Base-by-base conservation (phyloP, 2,113 vertebrate species). In the Alethe diademata region DNA sequence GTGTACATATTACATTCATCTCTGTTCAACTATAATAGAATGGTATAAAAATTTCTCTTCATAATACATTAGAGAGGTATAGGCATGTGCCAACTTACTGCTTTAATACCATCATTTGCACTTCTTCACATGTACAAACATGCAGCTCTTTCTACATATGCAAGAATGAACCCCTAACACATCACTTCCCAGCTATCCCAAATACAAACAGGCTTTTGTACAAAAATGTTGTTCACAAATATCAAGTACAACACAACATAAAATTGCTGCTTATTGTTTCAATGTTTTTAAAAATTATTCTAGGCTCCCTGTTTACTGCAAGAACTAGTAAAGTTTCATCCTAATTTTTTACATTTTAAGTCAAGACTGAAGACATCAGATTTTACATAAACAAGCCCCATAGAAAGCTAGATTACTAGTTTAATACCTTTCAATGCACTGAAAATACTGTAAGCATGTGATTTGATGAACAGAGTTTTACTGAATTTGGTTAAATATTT, bases 401-500 rank as follows among this genome's bases (percentile, higher is more conserved):
- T 0, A 64, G 40, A 47, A 85, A 82, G 18, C 25, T 45, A 36
- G 25, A 45, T 18, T 50, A 61, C 19, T 26, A 65, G 22, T 74
- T 84, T 83, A 80, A 95, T 93, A 64, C 69, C 81, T 96, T 95
- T 92, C 91, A 74, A 65, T 72, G 36, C n/a, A 79, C 84, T 95
- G 80, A 87, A 95, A 96, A 80, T 95, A 88, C 72, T 93, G 33
- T 76, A 96, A 97, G 95, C 73, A 91, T 94, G 82, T 80, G 88
- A 97, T 95, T 96, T 96, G 92, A 96, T 96, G 75, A 97, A 92
- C 66, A 94, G 69, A 83, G 64, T 95, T 97, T 92, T 93, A 96
- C 61, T 98, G 97, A 95, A 94, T 97, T 96, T 85, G 56, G 87
- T 95, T 97, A 96, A 97, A 95, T 96, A 97, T 93, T 96, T 96